Percentiles rank a stretch among this genome's conserved stretches.
Conservation (phyloP, 2,888 invertebrate genomes). For the Andrena marginata region DNA sequence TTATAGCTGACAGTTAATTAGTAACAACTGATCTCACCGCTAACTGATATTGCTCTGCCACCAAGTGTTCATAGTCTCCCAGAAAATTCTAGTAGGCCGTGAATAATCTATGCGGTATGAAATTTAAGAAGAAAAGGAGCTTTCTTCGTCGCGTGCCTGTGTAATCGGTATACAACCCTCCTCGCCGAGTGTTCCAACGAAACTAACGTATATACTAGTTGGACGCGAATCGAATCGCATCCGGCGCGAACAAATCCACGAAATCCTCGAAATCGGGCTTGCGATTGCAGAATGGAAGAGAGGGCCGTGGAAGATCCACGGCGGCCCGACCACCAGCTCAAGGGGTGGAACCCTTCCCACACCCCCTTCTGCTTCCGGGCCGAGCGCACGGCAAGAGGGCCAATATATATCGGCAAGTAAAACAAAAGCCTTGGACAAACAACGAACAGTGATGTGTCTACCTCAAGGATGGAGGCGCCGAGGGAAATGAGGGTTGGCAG, state of each 20-base stretch:
- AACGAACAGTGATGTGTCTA: slow-evolving; percentile 83
- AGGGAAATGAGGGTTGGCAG: slow-evolving; percentile 70
- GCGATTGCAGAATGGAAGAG: slow-evolving; percentile 24
- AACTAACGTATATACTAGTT: slow-evolving; percentile 30
- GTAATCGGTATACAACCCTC: no score
- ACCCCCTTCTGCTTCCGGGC: slow-evolving; percentile 39
- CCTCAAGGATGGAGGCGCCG: slow-evolving; percentile 76
- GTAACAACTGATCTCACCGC: no score
- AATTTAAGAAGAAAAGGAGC: no score
- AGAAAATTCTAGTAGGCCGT: no score
- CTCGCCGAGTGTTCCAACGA: background rate
- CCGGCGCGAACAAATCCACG: slow-evolving; percentile 29
- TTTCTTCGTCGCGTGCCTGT: no score
- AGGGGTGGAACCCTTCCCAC: slow-evolving; percentile 39
- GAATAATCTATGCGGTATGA: no score
- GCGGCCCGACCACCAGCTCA: slow-evolving; percentile 26
- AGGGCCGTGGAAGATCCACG: slow-evolving; percentile 49
- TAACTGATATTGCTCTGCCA: no score
- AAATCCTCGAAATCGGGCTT: slow-evolving; percentile 34
- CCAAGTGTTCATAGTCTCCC: no score
- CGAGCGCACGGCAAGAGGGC: slow-evolving; percentile 66
- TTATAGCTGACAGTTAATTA: no score
- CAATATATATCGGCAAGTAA: slow-evolving; percentile 82
- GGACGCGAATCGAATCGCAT: slow-evolving; percentile 26
- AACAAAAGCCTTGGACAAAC: slow-evolving; percentile 82